Evolutionary conservation across 2,113 vertebrate species (phyloP).

Genomic region (Neolamprologus hecqui): DNA sequence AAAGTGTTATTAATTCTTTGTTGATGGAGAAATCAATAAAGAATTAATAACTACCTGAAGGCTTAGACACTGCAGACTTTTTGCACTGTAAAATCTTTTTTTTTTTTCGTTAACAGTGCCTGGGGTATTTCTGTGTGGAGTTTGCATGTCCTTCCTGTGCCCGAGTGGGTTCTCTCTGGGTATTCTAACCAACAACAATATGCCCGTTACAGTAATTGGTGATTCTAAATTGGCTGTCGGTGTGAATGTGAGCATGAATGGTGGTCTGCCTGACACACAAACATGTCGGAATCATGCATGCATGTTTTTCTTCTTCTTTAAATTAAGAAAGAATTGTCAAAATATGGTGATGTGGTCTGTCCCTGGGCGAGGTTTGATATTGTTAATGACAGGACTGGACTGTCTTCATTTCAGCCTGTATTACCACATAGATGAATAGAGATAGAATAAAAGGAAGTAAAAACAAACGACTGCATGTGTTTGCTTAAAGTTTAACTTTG

Average conservation of each 20-base stretch:
- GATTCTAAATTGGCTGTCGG: not conserved
- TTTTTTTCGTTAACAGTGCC: not conserved
- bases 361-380: rapidly evolving
- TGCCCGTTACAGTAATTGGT: not conserved
- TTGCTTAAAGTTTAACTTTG: not conserved
- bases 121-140: not conserved
- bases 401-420: not conserved
- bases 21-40: not conserved
- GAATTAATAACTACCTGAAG: not conserved
- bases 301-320: not conserved
- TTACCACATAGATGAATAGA: not conserved
- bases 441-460: not conserved
- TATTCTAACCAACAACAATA: not conserved
- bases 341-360: not conserved
- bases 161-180: not conserved
- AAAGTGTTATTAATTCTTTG: not conserved
- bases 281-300: not conserved
- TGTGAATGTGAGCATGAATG: not conserved
- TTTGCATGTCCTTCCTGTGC: not conserved
- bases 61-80: not conserved
- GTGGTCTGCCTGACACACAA: not conserved
- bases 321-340: not conserved
- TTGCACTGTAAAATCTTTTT: not conserved
- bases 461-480: not conserved
- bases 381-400: not conserved